These are phyloP conservation scores for Globodera rostochiensis DNA, from an alignment of 1,140 invertebrate genomes.

Conservation along the genomic window DNA sequence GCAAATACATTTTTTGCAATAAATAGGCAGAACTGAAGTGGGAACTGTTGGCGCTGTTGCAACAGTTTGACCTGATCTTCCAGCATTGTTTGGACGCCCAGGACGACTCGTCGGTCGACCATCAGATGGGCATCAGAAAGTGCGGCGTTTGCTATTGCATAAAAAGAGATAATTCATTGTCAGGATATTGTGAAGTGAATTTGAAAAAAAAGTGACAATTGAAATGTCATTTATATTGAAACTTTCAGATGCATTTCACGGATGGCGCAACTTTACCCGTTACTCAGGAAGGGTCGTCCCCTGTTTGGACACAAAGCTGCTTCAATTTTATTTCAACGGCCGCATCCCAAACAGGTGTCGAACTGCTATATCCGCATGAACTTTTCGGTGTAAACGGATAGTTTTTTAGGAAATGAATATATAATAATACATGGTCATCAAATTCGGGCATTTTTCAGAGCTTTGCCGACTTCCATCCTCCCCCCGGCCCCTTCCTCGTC, in stretches of 20 bases:
- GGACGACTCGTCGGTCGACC: constrained; percentile 28
- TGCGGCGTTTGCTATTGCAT: background rate
- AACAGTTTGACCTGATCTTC: constrained; percentile 42
- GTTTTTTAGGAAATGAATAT: too few relatives aligned
- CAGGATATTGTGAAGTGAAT: too few relatives aligned
- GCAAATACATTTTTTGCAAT: background rate
- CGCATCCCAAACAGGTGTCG: constrained; percentile 8
- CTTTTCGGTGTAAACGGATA: too few relatives aligned
- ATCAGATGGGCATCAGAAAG: constrained; percentile 33
- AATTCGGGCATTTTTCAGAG: constrained; percentile 16
- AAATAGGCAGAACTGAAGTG: background rate
- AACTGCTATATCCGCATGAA: too few relatives aligned
- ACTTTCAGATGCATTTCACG: constrained; percentile 30
- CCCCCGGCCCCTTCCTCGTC: constrained; percentile 27
- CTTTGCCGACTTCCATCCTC: constrained; percentile 21
- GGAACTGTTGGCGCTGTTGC: constrained; percentile 29
- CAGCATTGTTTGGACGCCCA: constrained; percentile 27
- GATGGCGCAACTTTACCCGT: constrained; percentile 25
- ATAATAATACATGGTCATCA: background rate
- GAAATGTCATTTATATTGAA: background rate
- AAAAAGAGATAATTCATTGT: too few relatives aligned
- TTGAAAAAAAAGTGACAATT: too few relatives aligned
- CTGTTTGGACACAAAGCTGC: constrained; percentile 26
- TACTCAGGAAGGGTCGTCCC: background rate
- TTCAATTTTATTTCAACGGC: constrained; percentile 38